phyloP scores from a whole-genome alignment of 2,113 vertebrate species.

The Brachionichthys hirsutus region DNA sequence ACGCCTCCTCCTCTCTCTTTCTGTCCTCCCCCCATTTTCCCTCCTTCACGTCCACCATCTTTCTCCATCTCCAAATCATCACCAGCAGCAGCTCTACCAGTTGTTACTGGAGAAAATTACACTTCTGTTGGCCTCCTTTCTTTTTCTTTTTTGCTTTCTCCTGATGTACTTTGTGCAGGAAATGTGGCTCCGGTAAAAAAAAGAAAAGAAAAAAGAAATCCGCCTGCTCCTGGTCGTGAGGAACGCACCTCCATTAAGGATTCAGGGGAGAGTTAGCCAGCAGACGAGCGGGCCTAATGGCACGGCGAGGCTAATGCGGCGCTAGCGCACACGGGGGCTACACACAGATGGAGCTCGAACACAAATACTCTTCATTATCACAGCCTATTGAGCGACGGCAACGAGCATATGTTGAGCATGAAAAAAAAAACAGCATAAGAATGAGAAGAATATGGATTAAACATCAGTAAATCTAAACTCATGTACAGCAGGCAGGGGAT shows the following conservation, averaged over 20 bases:
- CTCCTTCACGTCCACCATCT: constrained; percentile 26
- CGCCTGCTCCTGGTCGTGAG: constrained; percentile 34
- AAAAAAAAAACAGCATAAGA: constrained; percentile 30
- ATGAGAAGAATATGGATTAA: constrained; percentile 32
- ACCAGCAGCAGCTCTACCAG: constrained; percentile 21
- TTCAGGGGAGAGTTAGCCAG: constrained; percentile 50
- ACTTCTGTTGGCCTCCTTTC: not conserved
- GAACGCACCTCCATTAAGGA: constrained; percentile 61
- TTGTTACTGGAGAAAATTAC: constrained; percentile 53
- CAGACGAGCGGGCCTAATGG: constrained; percentile 59
- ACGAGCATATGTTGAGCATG: constrained; percentile 24
- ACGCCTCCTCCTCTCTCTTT: not conserved
- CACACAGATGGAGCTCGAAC: constrained; percentile 20
- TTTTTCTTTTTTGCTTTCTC: constrained; percentile 23
- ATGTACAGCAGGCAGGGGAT: constrained; percentile 7
- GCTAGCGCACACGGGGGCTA: constrained; percentile 9
- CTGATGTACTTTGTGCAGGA: constrained; percentile 15
- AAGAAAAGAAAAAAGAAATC: too few species aligned
- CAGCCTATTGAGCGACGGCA: constrained; percentile 8
- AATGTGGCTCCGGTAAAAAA: constrained; percentile 18
- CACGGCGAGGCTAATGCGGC: constrained; percentile 32
- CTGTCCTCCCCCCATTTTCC: constrained; percentile 35
- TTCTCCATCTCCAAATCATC: constrained; percentile 18
- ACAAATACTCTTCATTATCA: constrained; percentile 18
- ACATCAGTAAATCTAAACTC: constrained; percentile 21